phyloP scores from a whole-genome alignment of 2,113 vertebrate species.

The Theristicus caerulescens region DNA sequence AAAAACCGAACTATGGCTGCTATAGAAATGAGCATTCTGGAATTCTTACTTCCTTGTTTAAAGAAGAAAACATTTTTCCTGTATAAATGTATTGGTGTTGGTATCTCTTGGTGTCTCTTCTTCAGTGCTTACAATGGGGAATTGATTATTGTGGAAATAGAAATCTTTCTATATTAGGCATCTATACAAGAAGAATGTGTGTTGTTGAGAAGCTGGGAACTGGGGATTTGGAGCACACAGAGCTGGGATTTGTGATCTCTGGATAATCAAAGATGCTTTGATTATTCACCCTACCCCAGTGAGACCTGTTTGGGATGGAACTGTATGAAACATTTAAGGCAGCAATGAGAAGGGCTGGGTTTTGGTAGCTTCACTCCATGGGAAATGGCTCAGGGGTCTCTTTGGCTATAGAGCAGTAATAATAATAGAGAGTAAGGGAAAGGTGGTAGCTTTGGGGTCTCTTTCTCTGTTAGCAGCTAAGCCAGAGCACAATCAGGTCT shows the following conservation, averaged over 20 bases:
- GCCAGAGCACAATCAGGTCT: not conserved
- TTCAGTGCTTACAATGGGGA: not conserved
- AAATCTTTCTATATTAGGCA: not conserved
- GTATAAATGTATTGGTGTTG: not conserved
- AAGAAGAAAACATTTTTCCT: not conserved
- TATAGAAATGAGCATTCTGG: not conserved
- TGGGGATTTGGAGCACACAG: not conserved
- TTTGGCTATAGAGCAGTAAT: not conserved
- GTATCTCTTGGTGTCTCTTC: not conserved
- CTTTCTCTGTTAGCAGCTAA: not conserved
- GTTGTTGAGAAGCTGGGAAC: not conserved
- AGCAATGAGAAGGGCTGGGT: not conserved
- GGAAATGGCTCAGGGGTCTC: not conserved
- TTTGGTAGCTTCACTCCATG: not conserved
- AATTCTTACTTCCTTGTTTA: not conserved
- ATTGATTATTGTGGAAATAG: not conserved
- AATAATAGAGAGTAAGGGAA: not conserved
- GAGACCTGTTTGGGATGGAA: not conserved
- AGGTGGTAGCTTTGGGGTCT: not conserved
- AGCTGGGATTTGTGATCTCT: slow-evolving; percentile 10
- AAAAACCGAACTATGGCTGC: not conserved
- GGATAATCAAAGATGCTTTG: not conserved
- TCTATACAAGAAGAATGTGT: not conserved
- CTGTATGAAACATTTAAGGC: not conserved
- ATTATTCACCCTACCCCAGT: not conserved